Base-by-base conservation (phyloP, 2,888 invertebrate genomes). In the Cremastinae sp. region DNA sequence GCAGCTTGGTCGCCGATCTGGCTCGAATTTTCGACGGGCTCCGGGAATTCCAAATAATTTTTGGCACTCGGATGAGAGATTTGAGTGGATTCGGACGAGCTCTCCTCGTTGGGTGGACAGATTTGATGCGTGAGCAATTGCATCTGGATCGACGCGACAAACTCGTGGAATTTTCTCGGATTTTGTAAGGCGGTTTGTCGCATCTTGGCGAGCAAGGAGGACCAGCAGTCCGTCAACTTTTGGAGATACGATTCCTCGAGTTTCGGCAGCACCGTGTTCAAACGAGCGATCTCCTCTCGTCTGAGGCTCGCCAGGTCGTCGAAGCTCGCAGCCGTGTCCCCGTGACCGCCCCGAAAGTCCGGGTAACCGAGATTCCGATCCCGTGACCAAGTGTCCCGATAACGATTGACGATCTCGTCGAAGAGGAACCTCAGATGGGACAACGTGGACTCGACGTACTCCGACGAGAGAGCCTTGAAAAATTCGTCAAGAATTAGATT, bases 341-440 rank as follows among this genome's bases (percentile, higher is more conserved):
- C 74, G 61, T 78, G 70, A 18, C 79, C 80, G 20, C 82, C 84
- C 18, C 81, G 59, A 54, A 83, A 85, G 16, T 83, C 84, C 10
- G 83, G 83, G 81, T 86, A 85, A 16, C 85, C 85, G 51, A 84
- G 80, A 59, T 85, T 82, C 59, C 83, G 85, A 71, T 89, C 88
- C 9, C 82, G 83, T 56, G 85, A 82, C 90, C 90, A 90, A 58
- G 84, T 81, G 20, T 81, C 84, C 58, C 86, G 86, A 71, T 87
- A 89, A 75, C 83, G 85, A 43, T 80, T 75, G 10, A 88, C 82
- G 41, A 89, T 87, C 72, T 85, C 85, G 53, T 86, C 82, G 53
- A 89, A 82, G 28, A 88, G 75, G 10, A 69, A 59, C 14, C 74
- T 74, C 34, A 83, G 74, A 59, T 81, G 81, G 43, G 75, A 75